Conservation (phyloP, 2,797 vertebrate genomes). For the Tenualosa thibaudeaui region DNA sequence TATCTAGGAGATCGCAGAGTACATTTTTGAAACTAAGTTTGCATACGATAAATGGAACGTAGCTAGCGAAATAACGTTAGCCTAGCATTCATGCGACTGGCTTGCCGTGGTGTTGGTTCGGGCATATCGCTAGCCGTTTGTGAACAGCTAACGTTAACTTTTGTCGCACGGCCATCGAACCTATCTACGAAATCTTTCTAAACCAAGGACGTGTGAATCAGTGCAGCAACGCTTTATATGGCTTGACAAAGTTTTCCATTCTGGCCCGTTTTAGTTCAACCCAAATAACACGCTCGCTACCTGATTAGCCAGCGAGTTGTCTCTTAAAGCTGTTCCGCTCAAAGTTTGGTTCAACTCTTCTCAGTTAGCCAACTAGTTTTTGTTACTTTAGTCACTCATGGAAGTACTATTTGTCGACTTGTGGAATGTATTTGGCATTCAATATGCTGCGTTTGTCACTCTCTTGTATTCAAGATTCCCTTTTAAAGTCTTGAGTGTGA, state of each 20-base stretch:
- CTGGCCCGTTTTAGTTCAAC: not conserved
- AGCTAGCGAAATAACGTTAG: not conserved
- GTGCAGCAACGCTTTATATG: not conserved
- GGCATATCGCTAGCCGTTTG: conserved; percentile 7
- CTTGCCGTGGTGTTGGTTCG: not conserved
- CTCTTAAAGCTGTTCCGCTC: conserved; percentile 15
- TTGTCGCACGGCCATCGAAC: not conserved
- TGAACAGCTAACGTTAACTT: conserved; percentile 1
- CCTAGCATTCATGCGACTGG: not conserved
- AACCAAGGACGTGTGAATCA: not conserved
- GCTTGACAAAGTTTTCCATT: not conserved
- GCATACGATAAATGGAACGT: not conserved
- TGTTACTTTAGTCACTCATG: not conserved
- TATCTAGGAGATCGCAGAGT: not conserved
- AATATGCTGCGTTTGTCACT: not conserved
- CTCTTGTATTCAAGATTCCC: not conserved
- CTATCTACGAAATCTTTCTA: not conserved
- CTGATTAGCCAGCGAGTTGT: not conserved
- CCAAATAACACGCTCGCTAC: not conserved
- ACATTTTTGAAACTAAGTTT: not conserved
- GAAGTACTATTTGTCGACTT: not conserved
- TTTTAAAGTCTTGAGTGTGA: conserved; percentile 12
- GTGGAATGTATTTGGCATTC: not conserved
- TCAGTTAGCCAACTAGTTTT: conserved; percentile 21
- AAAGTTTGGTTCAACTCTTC: conserved; percentile 20